Percentiles rank a stretch among this genome's conserved stretches.
These are phyloP conservation scores for Bombus superbus DNA, from an alignment of 1,140 invertebrate genomes.

Conservation along the genomic window DNA sequence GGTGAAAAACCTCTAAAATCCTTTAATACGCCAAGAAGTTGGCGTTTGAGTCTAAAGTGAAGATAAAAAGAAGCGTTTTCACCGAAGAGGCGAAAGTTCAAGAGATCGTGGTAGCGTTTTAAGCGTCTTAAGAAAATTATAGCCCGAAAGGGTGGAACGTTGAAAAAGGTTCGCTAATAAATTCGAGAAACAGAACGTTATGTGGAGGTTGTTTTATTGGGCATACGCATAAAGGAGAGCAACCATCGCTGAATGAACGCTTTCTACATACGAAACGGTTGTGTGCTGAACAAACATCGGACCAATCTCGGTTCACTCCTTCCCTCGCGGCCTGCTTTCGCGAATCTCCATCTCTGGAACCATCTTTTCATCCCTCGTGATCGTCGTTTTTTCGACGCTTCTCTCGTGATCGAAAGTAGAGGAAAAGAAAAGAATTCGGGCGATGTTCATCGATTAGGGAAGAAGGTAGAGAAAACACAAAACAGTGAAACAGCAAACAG, in stretches of 20 bases:
- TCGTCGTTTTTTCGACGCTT: slow-evolving; percentile 14
- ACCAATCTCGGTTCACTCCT: slow-evolving; percentile 25
- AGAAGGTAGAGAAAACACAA: background rate
- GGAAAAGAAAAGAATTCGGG: slow-evolving; percentile 1
- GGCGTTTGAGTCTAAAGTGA: background rate
- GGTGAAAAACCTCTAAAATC: too few species aligned
- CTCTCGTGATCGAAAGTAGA: slow-evolving; percentile 30
- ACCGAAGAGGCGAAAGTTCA: background rate
- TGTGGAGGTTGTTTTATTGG: slow-evolving; percentile 3
- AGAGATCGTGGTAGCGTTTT: background rate
- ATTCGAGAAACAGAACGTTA: background rate
- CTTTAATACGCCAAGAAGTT: background rate
- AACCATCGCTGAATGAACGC: slow-evolving; percentile 4
- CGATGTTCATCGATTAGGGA: slow-evolving; percentile 35
- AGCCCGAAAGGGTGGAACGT: background rate
- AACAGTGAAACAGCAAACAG: background rate
- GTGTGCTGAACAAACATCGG: slow-evolving; percentile 35
- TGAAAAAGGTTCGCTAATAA: background rate
- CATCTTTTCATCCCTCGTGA: slow-evolving; percentile 30
- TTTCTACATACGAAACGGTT: slow-evolving; percentile 20
- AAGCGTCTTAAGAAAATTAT: slow-evolving; percentile 6
- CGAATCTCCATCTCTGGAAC: background rate
- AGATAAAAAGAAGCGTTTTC: background rate
- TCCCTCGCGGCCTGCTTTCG: slow-evolving; percentile 44
- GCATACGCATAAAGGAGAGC: background rate